These are phyloP conservation scores for Nanorana parkeri DNA, from an alignment of 2,113 vertebrate species.

Conservation along the genomic window DNA sequence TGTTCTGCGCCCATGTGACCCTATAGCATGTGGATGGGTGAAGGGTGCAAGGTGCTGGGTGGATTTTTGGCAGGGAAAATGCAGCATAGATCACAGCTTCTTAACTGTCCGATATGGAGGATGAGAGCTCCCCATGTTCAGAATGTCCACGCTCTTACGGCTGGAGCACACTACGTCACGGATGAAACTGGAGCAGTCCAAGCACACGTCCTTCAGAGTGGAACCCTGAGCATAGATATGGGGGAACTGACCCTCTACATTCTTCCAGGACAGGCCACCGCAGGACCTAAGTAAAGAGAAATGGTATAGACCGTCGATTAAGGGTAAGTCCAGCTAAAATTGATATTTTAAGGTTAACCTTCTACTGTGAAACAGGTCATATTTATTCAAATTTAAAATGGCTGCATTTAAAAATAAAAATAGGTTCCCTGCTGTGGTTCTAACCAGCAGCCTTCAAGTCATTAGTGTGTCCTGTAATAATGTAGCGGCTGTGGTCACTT, in stretches of 20 bases:
- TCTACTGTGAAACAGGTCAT: no score
- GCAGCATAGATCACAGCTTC: slow-evolving; percentile 60
- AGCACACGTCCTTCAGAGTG: slow-evolving; percentile 85
- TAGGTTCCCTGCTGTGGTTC: no score
- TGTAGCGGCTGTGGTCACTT: no score
- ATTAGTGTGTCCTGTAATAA: no score
- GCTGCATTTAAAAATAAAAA: no score
- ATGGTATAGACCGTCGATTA: no score
- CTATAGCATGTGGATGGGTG: background rate
- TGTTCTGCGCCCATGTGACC: background rate
- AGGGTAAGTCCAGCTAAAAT: no score
- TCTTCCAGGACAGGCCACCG: slow-evolving; percentile 77
- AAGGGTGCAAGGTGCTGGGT: background rate
- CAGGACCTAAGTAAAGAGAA: slow-evolving; percentile 74
- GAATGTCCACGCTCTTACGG: slow-evolving; percentile 88
- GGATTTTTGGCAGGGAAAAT: background rate
- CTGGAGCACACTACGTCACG: slow-evolving; percentile 89
- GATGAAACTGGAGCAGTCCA: slow-evolving; percentile 88
- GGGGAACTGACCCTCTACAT: slow-evolving; percentile 91
- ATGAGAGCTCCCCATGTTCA: slow-evolving; percentile 76
- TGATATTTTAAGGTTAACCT: no score
- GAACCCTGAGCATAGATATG: slow-evolving; percentile 92
- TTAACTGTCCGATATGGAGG: slow-evolving; percentile 67
- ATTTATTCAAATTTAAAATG: no score
- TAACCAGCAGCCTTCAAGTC: no score